Evolutionary conservation across 2,888 invertebrate species (phyloP).

Genomic region (Smittia sp.): DNA sequence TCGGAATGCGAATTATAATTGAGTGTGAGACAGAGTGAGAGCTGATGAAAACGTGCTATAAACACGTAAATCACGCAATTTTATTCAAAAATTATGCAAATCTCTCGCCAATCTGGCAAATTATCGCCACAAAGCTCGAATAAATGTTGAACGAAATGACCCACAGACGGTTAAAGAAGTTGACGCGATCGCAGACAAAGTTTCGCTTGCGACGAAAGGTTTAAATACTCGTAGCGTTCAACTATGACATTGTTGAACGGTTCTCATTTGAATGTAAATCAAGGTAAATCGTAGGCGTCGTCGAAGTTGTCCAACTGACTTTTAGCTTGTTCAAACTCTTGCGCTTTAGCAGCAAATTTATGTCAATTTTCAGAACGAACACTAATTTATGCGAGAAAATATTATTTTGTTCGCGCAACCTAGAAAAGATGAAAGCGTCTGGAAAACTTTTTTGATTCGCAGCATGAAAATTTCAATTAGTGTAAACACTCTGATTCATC

Average conservation of each 20-base stretch:
- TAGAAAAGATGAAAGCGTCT: neutral
- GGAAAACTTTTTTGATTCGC: slow-evolving; percentile 3
- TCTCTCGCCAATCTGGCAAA: slow-evolving; percentile 35
- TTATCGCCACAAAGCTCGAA: slow-evolving; percentile 18
- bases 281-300: slow-evolving; percentile 10
- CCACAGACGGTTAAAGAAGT: slow-evolving; percentile 20
- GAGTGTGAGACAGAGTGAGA: slow-evolving; percentile 12
- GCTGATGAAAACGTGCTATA: slow-evolving; percentile 10
- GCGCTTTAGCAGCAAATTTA: neutral
- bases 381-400: neutral
- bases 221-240: neutral
- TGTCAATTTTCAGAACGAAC: slow-evolving; percentile 4
- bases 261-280: slow-evolving; percentile 18
- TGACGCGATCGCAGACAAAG: slow-evolving; percentile 11
- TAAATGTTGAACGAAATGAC: slow-evolving; percentile 23
- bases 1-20: slow-evolving; percentile 12
- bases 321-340: neutral
- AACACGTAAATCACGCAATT: slow-evolving; percentile 14
- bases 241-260: neutral
- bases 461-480: neutral
- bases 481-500: slow-evolving; percentile 19
- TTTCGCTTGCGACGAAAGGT: neutral
- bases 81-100: slow-evolving; percentile 35
- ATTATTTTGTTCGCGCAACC: slow-evolving; percentile 8
- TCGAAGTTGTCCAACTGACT: neutral